Percentiles rank a stretch among this genome's conserved stretches.
phyloP scores from a whole-genome alignment of 2,888 invertebrate genomes.

The Chloroclystis v-ata region DNA sequence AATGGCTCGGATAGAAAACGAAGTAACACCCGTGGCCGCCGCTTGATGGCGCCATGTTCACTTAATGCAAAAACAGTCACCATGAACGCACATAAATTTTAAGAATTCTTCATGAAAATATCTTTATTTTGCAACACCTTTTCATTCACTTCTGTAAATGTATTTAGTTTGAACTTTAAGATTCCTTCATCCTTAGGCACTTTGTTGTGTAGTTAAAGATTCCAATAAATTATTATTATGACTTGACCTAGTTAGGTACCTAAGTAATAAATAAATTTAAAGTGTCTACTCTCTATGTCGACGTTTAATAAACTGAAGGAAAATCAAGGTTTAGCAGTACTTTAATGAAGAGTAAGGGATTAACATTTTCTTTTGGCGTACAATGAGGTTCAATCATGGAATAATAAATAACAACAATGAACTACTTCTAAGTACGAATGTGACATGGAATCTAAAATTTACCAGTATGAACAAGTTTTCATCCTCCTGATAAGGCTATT shows the following conservation, averaged over 20 bases:
- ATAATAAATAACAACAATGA: not conserved
- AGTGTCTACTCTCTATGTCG: conserved; percentile 45
- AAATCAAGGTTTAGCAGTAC: conserved; percentile 66
- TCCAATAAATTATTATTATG: not conserved
- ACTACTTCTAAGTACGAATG: not conserved
- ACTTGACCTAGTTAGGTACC: not conserved
- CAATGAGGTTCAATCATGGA: conserved; percentile 37
- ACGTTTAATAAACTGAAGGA: conserved; percentile 66
- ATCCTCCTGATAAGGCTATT: too few relatives aligned
- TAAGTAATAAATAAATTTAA: conserved; percentile 19
- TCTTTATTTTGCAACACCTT: conserved; percentile 12
- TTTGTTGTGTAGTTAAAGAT: too few relatives aligned
- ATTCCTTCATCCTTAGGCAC: not conserved
- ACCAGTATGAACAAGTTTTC: too few relatives aligned
- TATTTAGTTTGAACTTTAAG: not conserved
- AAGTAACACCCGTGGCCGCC: conserved; percentile 74
- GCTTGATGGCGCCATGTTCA: conserved; percentile 78
- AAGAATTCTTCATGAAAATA: conserved; percentile 27
- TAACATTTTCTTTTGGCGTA: conserved; percentile 73
- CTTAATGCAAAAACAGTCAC: conserved; percentile 82
- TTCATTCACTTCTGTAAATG: not conserved
- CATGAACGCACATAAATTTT: conserved; percentile 73
- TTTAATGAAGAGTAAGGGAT: conserved; percentile 63
- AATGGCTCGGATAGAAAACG: conserved; percentile 58
- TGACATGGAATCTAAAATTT: not conserved